phyloP scores from a whole-genome alignment of 2,797 vertebrate species.

The Syndactyla subalaris region DNA sequence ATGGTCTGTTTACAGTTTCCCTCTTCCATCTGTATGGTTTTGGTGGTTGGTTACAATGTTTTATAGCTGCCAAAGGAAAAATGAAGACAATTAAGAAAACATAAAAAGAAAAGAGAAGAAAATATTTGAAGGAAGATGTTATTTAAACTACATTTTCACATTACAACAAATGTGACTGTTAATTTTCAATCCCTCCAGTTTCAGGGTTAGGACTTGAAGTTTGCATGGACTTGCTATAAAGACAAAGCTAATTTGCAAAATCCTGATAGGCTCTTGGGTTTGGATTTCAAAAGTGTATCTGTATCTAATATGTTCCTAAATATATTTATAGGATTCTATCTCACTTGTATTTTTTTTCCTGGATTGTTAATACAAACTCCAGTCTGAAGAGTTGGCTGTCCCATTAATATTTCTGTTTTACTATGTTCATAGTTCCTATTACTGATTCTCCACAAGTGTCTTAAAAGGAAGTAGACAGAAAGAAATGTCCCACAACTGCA shows the following conservation, averaged over 20 bases:
- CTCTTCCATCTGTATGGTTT: background rate
- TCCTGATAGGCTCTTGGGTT: background rate
- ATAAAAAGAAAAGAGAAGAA: background rate
- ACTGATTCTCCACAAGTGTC: background rate
- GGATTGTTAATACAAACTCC: background rate
- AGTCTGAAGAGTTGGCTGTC: background rate
- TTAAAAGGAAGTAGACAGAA: background rate
- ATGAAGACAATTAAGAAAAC: background rate
- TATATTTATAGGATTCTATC: background rate
- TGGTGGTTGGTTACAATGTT: background rate
- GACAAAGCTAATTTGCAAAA: background rate
- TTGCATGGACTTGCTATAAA: background rate
- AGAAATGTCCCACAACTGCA: background rate
- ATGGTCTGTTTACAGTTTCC: background rate
- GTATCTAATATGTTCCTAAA: background rate
- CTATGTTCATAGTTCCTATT: background rate
- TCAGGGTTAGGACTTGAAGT: background rate
- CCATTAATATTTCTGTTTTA: background rate
- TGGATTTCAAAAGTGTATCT: background rate
- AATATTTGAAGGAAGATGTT: background rate
- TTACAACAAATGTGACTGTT: background rate
- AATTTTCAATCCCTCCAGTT: background rate
- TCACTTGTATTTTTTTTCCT: background rate
- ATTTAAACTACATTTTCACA: background rate
- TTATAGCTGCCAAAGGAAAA: background rate